Base-by-base conservation (phyloP, 1,140 invertebrate species). In the Schlechtendalia chinensis region DNA sequence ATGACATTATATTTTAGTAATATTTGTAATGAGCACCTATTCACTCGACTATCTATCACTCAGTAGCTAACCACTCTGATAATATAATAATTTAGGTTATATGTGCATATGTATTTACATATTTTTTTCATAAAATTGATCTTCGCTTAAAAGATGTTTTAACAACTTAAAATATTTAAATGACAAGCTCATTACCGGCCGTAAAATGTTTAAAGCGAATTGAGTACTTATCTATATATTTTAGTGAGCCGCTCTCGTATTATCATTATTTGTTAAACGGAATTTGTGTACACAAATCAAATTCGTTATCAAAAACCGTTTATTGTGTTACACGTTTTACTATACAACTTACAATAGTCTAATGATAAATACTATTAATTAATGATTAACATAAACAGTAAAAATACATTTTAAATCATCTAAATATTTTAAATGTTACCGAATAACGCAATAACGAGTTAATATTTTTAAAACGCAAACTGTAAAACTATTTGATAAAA, bases 301-400 rank as follows among this genome's bases (percentile, higher is more conserved):
- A 47, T 45, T 47, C 12, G n/a, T 22, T 69, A 69, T 69, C n/a
- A 69, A 45, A 47, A 45, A 47, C 45, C 19, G n/a, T 69, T 45
- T 47, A 69, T n/a, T 69, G 8, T 16, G 5, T 45, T 47, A 19
- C 4, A 1, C 6, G 39, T n/a, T 5, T 45, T 67, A 67, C 11
- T 67, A 12, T 59, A 27, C 22, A 4, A 29, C n/a, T 10, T 29
- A 32, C 17, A 12, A 3, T 17, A 11, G 17, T 65, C 19, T 19
- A 17, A 32, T 8, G 61, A 27, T 32, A 39, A 65, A 32, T 8
- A 27, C 2, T 10, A 39, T 65, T 19, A n/a, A 65, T 65, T 29
- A 65, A 65, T 32, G 14, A 29, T 39, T 17, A 6, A 61, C 5
- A 4, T 14, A 2, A 17, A 29, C 16, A 1, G 3, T 39, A 39